Evolutionary conservation across 2,797 vertebrate species (phyloP), one percentile per base, ranked within the genome.

Genomic region (Florisuga fusca): DNA sequence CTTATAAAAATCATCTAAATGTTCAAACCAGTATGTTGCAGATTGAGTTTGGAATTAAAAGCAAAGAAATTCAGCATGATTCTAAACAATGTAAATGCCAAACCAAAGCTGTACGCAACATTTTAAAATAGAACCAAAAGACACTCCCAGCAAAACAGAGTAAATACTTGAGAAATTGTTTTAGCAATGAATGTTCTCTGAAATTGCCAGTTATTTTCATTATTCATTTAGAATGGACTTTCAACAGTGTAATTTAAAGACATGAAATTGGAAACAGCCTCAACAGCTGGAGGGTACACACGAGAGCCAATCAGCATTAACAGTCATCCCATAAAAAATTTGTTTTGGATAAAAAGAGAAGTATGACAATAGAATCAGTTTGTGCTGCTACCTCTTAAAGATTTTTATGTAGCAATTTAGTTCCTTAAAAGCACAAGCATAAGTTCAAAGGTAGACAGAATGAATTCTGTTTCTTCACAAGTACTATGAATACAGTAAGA

Each of bases 251-350:
- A 71, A 81, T 54, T 92, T 16, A 63, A 91, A 93, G 80, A 64
- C 48, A 67, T 4, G 20, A 90, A 93, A 95, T 91, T 90, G 81
- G 82, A 96, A 97, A 66, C 96, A 96, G 82, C 87, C 71, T 51
- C 57, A 82, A 87, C 54, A 91, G 71, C 53, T 84, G 73, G 33
- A 69, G 82, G 82, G 73, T 29, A 72, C 21, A 57, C 0, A 90
- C 31, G 41, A 93, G 77, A 84, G 71, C 17, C 21, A 66, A 53
- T 53, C 50, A 76, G 55, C 31, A 31, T 78, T 67, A n/a, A 34
- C 5, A 91, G 15, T 82, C 17, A 79, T 43, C 41, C 73, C 23
- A 14, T 80, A 50, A 83, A 89, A 93, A n/a, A 67, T 2, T 11
- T 46, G 33, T 2, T 91, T 71, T 41, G 71, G 63, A 61, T 41